These are phyloP conservation scores for Myathropa florea DNA, from an alignment of 2,888 invertebrate genomes.

Conservation along the genomic window DNA sequence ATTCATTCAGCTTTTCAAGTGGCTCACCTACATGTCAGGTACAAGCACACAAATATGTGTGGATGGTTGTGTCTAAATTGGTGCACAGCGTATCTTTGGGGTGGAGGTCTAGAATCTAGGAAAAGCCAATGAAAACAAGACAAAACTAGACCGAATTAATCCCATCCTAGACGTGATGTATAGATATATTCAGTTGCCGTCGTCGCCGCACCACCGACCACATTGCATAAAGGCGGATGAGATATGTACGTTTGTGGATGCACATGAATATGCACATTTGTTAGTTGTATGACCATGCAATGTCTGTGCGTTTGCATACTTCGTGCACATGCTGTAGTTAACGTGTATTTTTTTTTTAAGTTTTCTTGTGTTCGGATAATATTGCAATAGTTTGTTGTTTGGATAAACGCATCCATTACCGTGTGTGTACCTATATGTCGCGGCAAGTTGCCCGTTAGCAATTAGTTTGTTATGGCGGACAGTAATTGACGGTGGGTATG, in stretches of 20 bases:
- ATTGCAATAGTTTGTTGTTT: conserved; percentile 45
- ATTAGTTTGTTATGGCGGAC: conserved; percentile 60
- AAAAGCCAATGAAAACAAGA: conserved; percentile 9
- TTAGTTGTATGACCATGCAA: not conserved
- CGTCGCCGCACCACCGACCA: not conserved
- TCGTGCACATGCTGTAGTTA: conserved; percentile 43
- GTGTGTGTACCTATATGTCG: not conserved
- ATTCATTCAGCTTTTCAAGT: conserved; percentile 26
- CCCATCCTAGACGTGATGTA: conserved; percentile 59
- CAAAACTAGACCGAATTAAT: conserved; percentile 64
- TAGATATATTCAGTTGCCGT: conserved; percentile 6
- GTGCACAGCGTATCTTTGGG: conserved; percentile 5
- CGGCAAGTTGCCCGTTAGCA: conserved; percentile 58
- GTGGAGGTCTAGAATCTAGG: conserved; percentile 3
- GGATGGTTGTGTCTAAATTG: conserved; percentile 23
- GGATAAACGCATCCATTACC: conserved; percentile 42
- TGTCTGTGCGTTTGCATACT: conserved; percentile 46
- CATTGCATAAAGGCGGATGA: conserved; percentile 6
- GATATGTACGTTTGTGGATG: not conserved
- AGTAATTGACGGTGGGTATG: conserved; percentile 61
- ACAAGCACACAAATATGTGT: not conserved
- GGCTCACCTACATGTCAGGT: not conserved
- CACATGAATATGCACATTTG: not conserved
- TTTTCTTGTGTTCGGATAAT: conserved; percentile 17
- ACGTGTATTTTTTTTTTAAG: conserved; percentile 8